phyloP scores from a whole-genome alignment of 2,113 vertebrate genomes.

The Candoia aspera region DNA sequence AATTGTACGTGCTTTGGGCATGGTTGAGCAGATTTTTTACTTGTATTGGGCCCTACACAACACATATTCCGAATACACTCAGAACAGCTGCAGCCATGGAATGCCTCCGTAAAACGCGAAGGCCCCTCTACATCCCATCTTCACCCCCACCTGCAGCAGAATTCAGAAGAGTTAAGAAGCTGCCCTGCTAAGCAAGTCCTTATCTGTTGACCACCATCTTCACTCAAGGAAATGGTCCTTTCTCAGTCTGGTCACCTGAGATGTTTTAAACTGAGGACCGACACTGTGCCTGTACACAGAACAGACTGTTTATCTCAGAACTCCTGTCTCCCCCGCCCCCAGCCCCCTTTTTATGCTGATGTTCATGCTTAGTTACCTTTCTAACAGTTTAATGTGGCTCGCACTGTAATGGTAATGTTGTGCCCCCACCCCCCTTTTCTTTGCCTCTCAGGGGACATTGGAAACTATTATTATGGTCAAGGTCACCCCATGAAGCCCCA shows the following conservation, averaged over 20 bases:
- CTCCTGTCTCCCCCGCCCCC: background rate
- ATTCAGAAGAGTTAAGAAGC: background rate
- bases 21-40: background rate
- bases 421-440: background rate
- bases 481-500: slow-evolving; percentile 99
- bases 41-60: background rate
- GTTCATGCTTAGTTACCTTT: background rate
- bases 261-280: background rate
- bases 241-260: background rate
- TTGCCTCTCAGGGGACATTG: slow-evolving; percentile 86
- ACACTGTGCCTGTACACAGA: background rate
- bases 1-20: background rate
- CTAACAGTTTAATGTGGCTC: fast-evolving
- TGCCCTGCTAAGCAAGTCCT: background rate
- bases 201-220: background rate
- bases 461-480: slow-evolving; percentile 98
- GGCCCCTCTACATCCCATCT: background rate
- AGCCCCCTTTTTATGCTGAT: too few relatives aligned
- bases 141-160: background rate
- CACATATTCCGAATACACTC: background rate
- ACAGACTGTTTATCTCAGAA: background rate
- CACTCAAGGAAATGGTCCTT: background rate
- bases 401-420: fast-evolving
- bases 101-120: background rate
- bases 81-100: background rate